Evolutionary conservation across 2,797 vertebrate genomes (phyloP), one percentile per base, ranked within the genome.

Genomic region (Manis crassicaudata): DNA sequence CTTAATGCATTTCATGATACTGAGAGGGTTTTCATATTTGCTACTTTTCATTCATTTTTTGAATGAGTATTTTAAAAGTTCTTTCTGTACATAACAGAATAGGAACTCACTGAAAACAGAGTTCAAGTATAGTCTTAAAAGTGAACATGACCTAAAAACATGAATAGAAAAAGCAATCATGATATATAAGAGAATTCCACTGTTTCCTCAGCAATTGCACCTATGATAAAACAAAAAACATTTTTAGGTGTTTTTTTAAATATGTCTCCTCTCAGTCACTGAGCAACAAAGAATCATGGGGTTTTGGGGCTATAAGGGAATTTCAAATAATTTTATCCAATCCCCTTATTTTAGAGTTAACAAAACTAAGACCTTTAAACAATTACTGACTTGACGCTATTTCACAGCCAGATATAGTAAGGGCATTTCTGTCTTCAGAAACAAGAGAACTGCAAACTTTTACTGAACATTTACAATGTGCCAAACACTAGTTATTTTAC

Each of bases 301-400:
- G 21, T n/a, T 68, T 76, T 16, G 35, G 29, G 35, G 5, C 40
- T 75, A 46, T 62, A 76, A 84, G 50, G 13, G 25, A 70, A 92
- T 7, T 50, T 79, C 62, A 73, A 89, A n/a, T 58, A 43, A 84
- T 76, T 92, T 65, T 63, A 85, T 80, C 72, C 20, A 85, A 90
- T 40, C n/a, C 14, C 7, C 3, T 85, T 63, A 56, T 83, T 85
- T 72, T 58, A 73, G 13, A 63, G 17, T 35, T 88, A 56, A 85
- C 73, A 88, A 79, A 95, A 92, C 60, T 68, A 82, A 88, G 77
- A 23, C 62, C 70, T 83, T 92, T 83, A 83, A 82, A 40, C 21
- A 52, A 76, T 88, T 35, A 70, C 17, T 70, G 40, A 52, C n/a
- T 25, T 43, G 81, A 93, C 40, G 75, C 12, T 81, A 73, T 90